Conservation (phyloP, 2,113 vertebrate species). For the Aegypius monachus region DNA sequence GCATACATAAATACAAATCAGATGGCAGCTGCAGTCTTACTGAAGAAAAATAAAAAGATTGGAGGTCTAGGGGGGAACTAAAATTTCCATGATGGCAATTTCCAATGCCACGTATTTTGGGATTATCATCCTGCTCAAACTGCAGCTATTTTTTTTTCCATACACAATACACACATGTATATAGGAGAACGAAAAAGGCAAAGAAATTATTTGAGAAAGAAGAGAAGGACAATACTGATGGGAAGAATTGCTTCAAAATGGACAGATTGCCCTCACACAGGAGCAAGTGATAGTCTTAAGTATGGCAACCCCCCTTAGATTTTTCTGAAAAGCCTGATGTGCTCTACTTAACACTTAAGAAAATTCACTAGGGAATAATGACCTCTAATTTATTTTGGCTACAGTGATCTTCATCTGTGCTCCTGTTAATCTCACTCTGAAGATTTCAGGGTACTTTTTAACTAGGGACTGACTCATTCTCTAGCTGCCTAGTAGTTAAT, state of each 20-base stretch:
- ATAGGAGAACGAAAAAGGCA: neutral
- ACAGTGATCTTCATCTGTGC: slow-evolving; percentile 17
- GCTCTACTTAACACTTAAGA: slow-evolving; percentile 31
- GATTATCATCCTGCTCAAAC: neutral
- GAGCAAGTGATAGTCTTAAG: neutral
- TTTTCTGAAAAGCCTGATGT: slow-evolving; percentile 28
- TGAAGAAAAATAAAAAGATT: neutral
- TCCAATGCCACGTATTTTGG: neutral
- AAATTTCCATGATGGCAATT: neutral
- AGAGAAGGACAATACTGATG: neutral
- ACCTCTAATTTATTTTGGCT: slow-evolving; percentile 65
- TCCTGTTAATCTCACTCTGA: slow-evolving; percentile 25
- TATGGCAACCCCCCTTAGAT: neutral
- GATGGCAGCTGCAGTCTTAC: slow-evolving; percentile 35
- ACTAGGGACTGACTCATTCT: slow-evolving; percentile 29
- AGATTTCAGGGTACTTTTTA: slow-evolving; percentile 56
- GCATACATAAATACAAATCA: slow-evolving; percentile 66
- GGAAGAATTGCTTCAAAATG: neutral
- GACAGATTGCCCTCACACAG: slow-evolving; percentile 15
- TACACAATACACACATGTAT: neutral
- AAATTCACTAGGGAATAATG: slow-evolving; percentile 45
- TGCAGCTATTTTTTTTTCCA: neutral
- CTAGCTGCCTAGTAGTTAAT: slow-evolving; percentile 23
- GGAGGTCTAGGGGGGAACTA: neutral
- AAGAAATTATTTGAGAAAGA: neutral